Conservation (phyloP, 1,140 invertebrate species). For the Chironomus striatipennis region DNA sequence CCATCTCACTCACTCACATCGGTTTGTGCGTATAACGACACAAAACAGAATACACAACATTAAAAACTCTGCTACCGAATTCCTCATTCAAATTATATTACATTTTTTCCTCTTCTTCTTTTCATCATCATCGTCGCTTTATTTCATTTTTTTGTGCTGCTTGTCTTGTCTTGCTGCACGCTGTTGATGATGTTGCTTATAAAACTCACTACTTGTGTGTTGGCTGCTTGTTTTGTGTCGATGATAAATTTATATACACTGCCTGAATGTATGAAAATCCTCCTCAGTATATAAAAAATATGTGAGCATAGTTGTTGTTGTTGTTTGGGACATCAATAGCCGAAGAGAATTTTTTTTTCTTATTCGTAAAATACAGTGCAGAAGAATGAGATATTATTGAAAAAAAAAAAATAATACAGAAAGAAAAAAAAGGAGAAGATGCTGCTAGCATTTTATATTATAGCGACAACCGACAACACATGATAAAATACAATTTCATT, state of each 20-base stretch:
- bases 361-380: too few relatives aligned
- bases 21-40: background rate
- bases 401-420: background rate
- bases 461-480: constrained; percentile 22
- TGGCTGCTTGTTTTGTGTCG: constrained; percentile 18
- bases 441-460: constrained; percentile 18
- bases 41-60: constrained; percentile 24
- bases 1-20: background rate
- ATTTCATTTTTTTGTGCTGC: background rate
- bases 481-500: constrained; percentile 21
- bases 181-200: too few relatives aligned
- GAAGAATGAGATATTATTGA: too few relatives aligned
- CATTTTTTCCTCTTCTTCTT: constrained; percentile 6
- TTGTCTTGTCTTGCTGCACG: background rate
- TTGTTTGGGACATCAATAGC: background rate
- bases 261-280: constrained; percentile 7
- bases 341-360: background rate
- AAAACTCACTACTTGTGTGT: background rate
- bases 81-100: constrained; percentile 24
- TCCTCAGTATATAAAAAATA: background rate
- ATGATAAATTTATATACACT: constrained; percentile 11
- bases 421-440: background rate
- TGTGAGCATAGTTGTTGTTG: background rate
- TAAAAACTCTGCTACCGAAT: constrained; percentile 23
- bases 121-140: background rate